Conservation (phyloP, 2,797 vertebrate genomes). For the Odontamblyopus lacepedii region DNA sequence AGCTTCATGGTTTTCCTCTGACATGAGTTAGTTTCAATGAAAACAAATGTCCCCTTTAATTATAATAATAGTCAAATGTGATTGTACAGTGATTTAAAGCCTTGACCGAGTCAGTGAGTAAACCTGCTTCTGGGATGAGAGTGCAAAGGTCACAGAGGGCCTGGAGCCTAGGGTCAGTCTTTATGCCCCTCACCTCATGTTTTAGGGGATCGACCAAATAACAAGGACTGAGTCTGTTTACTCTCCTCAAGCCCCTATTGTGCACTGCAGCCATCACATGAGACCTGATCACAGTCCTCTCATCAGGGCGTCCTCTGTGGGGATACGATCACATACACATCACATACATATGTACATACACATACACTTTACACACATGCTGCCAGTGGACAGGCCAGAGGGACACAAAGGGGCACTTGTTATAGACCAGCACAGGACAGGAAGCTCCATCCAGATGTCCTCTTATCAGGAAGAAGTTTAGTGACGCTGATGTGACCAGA, state of each 20-base stretch:
- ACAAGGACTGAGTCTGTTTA: constrained; percentile 51
- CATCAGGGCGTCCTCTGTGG: constrained; percentile 53
- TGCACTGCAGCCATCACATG: constrained; percentile 67
- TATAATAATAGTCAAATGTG: background rate
- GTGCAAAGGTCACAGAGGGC: background rate
- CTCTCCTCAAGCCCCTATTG: constrained; percentile 61
- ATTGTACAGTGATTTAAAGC: background rate
- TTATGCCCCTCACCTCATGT: background rate
- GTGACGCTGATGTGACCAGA: background rate
- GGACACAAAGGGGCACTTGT: constrained; percentile 64
- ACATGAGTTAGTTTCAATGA: background rate
- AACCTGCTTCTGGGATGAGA: background rate
- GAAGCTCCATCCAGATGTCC: constrained; percentile 39
- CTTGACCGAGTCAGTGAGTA: background rate
- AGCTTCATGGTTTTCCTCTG: background rate
- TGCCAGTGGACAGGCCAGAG: constrained; percentile 8
- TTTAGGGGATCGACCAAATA: constrained; percentile 9
- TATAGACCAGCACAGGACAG: constrained; percentile 39
- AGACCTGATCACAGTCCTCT: constrained; percentile 69
- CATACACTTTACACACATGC: constrained; percentile 36
- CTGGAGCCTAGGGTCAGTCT: background rate
- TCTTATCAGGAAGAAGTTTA: background rate
- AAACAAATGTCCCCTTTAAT: background rate
- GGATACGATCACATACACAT: constrained; percentile 37
- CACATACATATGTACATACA: constrained; percentile 45